Conservation (phyloP, 2,888 invertebrate genomes). For the Teleogryllus oceanicus region DNA sequence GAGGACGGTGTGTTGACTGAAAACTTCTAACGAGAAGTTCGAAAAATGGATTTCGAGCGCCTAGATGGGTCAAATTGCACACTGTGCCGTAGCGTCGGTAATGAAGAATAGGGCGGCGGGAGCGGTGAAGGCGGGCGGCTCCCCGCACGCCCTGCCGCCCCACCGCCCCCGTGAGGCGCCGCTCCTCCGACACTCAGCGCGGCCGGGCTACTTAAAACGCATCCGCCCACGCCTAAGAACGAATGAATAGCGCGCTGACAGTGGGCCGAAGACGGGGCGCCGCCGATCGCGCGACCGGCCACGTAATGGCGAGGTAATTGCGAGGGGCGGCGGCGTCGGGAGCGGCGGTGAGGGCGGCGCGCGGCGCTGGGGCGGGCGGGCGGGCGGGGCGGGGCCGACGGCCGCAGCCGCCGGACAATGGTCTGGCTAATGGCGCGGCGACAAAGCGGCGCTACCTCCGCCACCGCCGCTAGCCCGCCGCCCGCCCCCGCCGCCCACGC, state of each 20-base stretch:
- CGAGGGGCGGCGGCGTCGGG: background rate
- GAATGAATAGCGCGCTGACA: background rate
- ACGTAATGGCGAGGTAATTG: background rate
- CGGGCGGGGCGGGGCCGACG: background rate
- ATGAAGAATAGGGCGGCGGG: too few relatives aligned
- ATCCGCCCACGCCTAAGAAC: background rate
- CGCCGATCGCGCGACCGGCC: background rate
- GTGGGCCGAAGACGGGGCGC: background rate
- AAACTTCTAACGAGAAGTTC: too few relatives aligned
- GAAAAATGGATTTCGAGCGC: too few relatives aligned
- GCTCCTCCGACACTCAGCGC: background rate
- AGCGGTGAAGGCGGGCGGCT: too few relatives aligned
- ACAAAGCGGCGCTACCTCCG: background rate
- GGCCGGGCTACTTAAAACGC: conserved; percentile 2
- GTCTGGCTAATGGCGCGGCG: conserved; percentile 7
- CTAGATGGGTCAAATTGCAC: too few relatives aligned
- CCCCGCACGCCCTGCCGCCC: background rate
- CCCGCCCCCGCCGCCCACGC: background rate
- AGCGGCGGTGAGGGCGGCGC: background rate
- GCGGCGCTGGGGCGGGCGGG: background rate
- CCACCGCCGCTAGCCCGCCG: background rate
- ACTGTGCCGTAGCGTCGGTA: too few relatives aligned
- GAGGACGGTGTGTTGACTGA: too few relatives aligned
- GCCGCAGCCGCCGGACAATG: conserved; percentile 18
- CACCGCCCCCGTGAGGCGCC: background rate